Evolutionary conservation across 2,113 vertebrate species (phyloP).

Genomic region (Ellobius talpinus): DNA sequence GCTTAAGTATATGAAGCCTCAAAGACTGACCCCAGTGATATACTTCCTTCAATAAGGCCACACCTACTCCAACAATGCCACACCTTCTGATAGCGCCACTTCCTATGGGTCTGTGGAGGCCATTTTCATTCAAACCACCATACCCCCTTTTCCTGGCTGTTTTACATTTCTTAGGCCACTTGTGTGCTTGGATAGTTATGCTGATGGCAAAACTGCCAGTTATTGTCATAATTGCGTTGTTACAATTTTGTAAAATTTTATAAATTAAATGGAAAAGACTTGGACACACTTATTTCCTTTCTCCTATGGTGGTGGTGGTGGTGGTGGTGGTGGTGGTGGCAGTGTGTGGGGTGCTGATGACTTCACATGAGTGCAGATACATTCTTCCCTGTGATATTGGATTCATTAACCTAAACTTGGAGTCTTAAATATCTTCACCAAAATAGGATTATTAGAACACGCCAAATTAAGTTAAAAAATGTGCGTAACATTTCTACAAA

Average conservation of each 20-base stretch:
- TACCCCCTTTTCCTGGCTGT: neutral
- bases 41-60: neutral
- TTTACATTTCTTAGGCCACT: neutral
- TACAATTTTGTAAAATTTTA: neutral
- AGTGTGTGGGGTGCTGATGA: neutral
- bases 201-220: neutral
- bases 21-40: neutral
- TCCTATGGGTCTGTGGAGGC: neutral
- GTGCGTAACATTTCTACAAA: neutral
- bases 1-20: neutral
- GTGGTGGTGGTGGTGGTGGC: neutral
- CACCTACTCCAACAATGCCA: neutral
- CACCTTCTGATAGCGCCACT: neutral
- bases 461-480: neutral
- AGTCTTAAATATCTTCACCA: neutral
- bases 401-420: neutral
- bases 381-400: neutral
- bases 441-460: neutral
- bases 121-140: neutral
- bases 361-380: neutral
- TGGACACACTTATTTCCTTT: neutral
- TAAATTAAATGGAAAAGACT: neutral
- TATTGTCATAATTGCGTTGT: conserved; percentile 31
- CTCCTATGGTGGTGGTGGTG: neutral
- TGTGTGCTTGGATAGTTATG: neutral